phyloP scores from a whole-genome alignment of 2,888 invertebrate species.

The Dryobotodes eremita region DNA sequence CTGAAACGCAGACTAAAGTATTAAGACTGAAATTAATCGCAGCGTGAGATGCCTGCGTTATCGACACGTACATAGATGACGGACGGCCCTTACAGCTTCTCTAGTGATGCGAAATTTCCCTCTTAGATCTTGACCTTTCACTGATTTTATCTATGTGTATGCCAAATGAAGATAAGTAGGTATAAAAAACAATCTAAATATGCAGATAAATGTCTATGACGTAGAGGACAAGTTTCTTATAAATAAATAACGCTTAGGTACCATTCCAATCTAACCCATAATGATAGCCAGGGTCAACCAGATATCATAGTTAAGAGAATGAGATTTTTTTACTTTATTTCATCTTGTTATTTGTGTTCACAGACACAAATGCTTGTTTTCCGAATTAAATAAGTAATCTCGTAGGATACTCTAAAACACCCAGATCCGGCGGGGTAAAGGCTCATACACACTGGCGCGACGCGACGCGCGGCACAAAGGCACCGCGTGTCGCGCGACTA shows the following conservation, averaged over 20 bases:
- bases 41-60: not conserved
- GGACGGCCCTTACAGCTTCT: constrained; percentile 15
- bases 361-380: not conserved
- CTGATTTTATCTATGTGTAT: not conserved
- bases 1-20: constrained; percentile 52
- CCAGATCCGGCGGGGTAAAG: not conserved
- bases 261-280: not conserved
- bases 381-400: too few species aligned
- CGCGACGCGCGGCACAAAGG: too few species aligned
- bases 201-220: not conserved
- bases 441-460: too few species aligned
- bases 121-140: constrained; percentile 24
- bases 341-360: not conserved
- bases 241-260: not conserved
- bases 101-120: constrained; percentile 20
- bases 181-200: not conserved
- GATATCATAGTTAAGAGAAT: not conserved
- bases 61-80: constrained; percentile 5
- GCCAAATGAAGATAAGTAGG: constrained; percentile 13
- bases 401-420: not conserved
- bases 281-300: not conserved
- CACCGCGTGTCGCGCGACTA: too few species aligned
- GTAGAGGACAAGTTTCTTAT: not conserved
- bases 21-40: constrained; percentile 23
- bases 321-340: not conserved